Conservation (phyloP, 1,140 invertebrate species). For the Ceratina calcarata region DNA sequence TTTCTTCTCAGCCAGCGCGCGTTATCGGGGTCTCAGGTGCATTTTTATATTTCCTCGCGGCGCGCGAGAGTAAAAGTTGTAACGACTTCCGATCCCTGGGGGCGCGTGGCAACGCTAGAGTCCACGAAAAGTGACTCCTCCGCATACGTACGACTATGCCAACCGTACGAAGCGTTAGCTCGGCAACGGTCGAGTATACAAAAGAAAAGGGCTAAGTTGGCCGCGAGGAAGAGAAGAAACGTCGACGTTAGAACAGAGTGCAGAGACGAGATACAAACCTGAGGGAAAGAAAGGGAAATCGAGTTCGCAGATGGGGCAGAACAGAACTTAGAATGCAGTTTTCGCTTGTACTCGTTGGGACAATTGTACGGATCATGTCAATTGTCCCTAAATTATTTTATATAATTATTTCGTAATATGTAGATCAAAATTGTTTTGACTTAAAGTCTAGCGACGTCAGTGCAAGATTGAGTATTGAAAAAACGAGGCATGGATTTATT, state of each 20-base stretch:
- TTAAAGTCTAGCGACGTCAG: no score
- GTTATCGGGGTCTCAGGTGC: constrained; percentile 60
- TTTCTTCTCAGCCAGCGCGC: constrained; percentile 49
- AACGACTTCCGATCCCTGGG: constrained; percentile 53
- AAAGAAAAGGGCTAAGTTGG: not conserved
- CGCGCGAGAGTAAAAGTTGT: constrained; percentile 54
- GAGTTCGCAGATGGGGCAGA: constrained; percentile 37
- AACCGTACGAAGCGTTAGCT: no score
- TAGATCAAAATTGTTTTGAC: no score
- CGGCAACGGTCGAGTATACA: constrained; percentile 2
- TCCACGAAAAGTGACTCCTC: constrained; percentile 60
- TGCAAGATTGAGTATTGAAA: no score
- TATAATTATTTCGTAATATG: no score
- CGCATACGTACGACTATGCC: constrained; percentile 22
- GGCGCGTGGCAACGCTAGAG: constrained; percentile 35
- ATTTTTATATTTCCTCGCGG: constrained; percentile 64
- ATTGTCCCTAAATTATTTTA: no score
- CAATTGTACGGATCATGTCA: no score
- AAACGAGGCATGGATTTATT: no score
- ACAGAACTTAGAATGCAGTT: constrained; percentile 64
- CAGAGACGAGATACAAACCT: constrained; percentile 13
- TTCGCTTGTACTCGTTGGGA: constrained; percentile 46
- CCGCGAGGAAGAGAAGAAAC: constrained; percentile 21
- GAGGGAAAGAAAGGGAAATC: constrained; percentile 22
- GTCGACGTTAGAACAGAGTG: constrained; percentile 8